A percentile compares a stretch with the other conserved stretches of the same genome.
phyloP scores from a whole-genome alignment of 2,888 invertebrate genomes.

The Hirtodrosophila alboralis region DNA sequence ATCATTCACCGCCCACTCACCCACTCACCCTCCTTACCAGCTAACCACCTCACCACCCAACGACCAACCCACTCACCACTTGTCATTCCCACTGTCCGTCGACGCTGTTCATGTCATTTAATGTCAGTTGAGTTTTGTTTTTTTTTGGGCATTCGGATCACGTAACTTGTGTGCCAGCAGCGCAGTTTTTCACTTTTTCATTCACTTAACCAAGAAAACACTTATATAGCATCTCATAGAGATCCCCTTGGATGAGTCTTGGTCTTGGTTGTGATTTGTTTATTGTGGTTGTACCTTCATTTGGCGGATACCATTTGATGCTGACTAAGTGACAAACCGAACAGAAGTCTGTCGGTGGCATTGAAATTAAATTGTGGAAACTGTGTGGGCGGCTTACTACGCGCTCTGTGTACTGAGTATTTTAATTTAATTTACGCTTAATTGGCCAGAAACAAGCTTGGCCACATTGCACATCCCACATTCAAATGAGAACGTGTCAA shows the following conservation, averaged over 20 bases:
- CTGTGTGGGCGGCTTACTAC: slow-evolving; percentile 27
- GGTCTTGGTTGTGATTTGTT: slow-evolving; percentile 35
- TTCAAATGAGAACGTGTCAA: slow-evolving; percentile 8
- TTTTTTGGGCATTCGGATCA: slow-evolving; percentile 58
- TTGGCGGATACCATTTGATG: slow-evolving; percentile 31
- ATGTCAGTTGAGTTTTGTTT: slow-evolving; percentile 34
- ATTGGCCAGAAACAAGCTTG: slow-evolving; percentile 62
- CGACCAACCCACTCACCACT: slow-evolving; percentile 42
- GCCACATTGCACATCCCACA: slow-evolving; percentile 50
- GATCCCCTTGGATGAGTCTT: neutral
- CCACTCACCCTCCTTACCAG: no score
- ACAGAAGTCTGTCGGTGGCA: slow-evolving; percentile 46
- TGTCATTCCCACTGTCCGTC: slow-evolving; percentile 37
- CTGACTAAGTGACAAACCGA: slow-evolving; percentile 24
- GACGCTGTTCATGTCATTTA: slow-evolving; percentile 37
- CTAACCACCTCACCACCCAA: neutral
- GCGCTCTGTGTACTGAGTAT: slow-evolving; percentile 24
- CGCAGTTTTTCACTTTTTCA: slow-evolving; percentile 74
- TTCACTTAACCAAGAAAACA: slow-evolving; percentile 59
- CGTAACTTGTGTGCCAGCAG: slow-evolving; percentile 70
- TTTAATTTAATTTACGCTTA: slow-evolving; percentile 71
- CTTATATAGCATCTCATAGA: neutral
- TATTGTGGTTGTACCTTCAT: slow-evolving; percentile 28
- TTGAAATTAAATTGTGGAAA: slow-evolving; percentile 52
- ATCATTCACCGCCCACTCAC: slow-evolving; percentile 14